Evolutionary conservation across 2,888 invertebrate genomes (phyloP), one percentile per base, ranked within the genome.

Genomic region (Napeogenes inachia): DNA sequence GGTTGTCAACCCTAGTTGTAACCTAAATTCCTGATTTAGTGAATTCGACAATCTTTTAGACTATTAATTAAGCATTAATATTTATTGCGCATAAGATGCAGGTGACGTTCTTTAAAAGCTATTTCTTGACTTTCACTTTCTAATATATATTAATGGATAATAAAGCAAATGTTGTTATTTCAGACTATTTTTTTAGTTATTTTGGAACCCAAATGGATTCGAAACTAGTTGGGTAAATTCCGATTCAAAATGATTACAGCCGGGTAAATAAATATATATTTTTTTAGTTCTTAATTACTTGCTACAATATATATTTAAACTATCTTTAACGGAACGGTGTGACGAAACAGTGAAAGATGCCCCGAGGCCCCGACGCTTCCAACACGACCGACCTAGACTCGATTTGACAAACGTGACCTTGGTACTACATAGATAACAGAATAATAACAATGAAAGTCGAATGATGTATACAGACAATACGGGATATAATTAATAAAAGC

Each of bases 371-470:
- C n/a, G n/a, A n/a, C n/a, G n/a, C n/a, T n/a, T n/a, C n/a, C n/a
- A n/a, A n/a, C n/a, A n/a, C n/a, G n/a, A n/a, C n/a, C n/a, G n/a
- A n/a, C n/a, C n/a, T n/a, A n/a, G n/a, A n/a, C n/a, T n/a, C n/a
- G n/a, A n/a, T n/a, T n/a, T n/a, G 66, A 10, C 38, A 45, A 54
- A 59, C 58, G 59, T 60, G 60, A 64, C 66, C 66, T 62, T 66
- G 66, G 30, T 54, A 54, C 58, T 60, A 64, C 55, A 50, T 47
- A 60, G 55, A 8, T 33, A 38, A 59, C 38, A 47, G 32, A 57
- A 45, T 35, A 55, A 47, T 53, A 59, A 45, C 12, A 12, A 45
- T 10, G 45, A 10, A 38, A 56, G 13, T 30, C 21, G 21, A 21
- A 21, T 50, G 50, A 21, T 30, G 6, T 35, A 50, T 30, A 42